A percentile compares a stretch with the other conserved stretches of the same genome.
Conservation (phyloP, 2,888 invertebrate species). For the Protonemura montana region DNA sequence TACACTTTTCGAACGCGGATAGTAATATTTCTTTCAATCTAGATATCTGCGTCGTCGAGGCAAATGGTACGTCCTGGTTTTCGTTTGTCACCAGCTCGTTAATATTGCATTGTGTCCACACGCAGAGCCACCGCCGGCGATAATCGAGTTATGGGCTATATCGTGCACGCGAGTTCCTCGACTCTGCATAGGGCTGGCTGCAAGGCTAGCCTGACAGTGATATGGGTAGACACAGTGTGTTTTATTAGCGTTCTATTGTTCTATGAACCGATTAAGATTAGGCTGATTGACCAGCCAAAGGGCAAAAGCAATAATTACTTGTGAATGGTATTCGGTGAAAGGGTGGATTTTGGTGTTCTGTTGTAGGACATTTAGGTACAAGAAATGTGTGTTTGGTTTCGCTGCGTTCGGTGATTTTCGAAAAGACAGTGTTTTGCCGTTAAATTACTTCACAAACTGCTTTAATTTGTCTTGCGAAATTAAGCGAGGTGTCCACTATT, state of each 20-base stretch:
- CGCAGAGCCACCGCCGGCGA: neutral
- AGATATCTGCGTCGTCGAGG: neutral
- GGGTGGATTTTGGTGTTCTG: too few species aligned
- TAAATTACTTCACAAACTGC: too few species aligned
- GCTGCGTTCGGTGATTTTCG: too few species aligned
- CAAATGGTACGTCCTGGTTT: too few species aligned
- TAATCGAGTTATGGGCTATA: conserved; percentile 18
- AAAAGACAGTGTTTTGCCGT: too few species aligned
- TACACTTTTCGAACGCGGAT: neutral
- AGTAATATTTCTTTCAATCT: neutral
- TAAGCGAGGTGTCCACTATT: too few species aligned
- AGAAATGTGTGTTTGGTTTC: neutral
- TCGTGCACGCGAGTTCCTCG: neutral
- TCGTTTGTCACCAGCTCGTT: conserved; percentile 17
- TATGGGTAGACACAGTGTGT: neutral
- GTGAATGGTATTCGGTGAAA: neutral
- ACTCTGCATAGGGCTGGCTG: neutral
- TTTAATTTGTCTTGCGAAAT: too few species aligned
- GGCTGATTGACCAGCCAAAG: neutral
- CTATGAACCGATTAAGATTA: neutral
- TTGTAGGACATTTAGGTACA: neutral
- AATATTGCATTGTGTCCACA: conserved; percentile 20
- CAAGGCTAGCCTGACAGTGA: neutral
- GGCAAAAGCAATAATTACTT: neutral
- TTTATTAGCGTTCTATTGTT: neutral